Evolutionary conservation across 2,888 invertebrate species (phyloP), one percentile per base, ranked within the genome.

Genomic region (Parnassius apollo): DNA sequence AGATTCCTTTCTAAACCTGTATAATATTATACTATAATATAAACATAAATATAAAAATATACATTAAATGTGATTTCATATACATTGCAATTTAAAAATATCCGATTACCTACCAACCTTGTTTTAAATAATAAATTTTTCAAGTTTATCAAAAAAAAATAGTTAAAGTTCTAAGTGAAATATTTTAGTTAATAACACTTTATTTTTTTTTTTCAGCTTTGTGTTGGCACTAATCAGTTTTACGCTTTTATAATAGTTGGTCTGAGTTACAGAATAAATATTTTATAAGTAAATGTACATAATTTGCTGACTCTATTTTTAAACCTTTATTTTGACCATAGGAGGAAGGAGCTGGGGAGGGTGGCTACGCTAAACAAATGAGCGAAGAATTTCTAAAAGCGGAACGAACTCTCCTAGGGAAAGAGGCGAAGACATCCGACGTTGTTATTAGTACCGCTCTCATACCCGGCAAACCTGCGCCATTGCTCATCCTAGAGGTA

Each of bases 371-470:
- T 46, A 97, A 97, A 80, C 96, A 96, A 85, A 96, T 97, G 96
- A 96, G 96, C 46, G 93, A 96, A 71, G 96, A 95, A 79, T 98
- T 97, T 82, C 94, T 97, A 66, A 94, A 95, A 62, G 97, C 97
- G 0, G 97, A 98, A 81, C 94, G 96, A 87, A 96, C 95, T 1
- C 88, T 98, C 61, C 96, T 98, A 75, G 96, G 96, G n/a, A 95
- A 95, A 74, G 97, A 98, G 79, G 95, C 96, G 55, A 94, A 94
- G 77, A 96, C 96, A 65, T 96, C 97, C 0, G 98, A 98, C 77
- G 94, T 98, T 49, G 93, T 98, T 70, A 97, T 98, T 75, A 94
- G 95, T n/a, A 98, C 98, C 1, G 97, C 97, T 7, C 93, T 98
- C 12, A 97, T 98, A 72, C 98, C 98, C 12, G 97, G 97, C 56